Evolutionary conservation across 1,140 invertebrate species (phyloP), one percentile per base, ranked within the genome.

Genomic region (Pemphigus obesinymphae): DNA sequence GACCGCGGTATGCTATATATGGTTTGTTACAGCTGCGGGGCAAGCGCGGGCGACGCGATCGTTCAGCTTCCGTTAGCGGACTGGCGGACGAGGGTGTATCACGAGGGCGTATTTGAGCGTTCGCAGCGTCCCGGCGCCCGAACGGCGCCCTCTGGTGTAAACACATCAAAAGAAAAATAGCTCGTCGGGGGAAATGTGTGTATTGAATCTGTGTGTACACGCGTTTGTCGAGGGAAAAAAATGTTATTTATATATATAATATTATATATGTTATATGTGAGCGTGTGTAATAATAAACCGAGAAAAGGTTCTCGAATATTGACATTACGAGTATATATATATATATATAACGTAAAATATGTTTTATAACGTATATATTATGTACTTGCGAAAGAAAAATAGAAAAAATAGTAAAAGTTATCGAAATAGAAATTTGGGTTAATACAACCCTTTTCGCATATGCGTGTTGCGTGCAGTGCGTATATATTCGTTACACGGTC

Each of bases 51-150:
- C 76, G 55, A 43, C 34, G 31, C 50, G 55, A 80, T 80, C 76
- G 76, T 80, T 80, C 76, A 80, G 76, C 76, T 80, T 63, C 76
- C 53, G n/a, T 45, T 29, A 26, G 76, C 55, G 37, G 55, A 80
- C 76, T 80, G 26, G 45, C 76, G 73, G 53, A 26, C n/a, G 31
- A 43, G 76, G 37, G 43, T 50, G 43, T 15, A 80, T 80, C 76
- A 63, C 76, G 76, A 80, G 76, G 76, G 76, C 76, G 76, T 80
- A 78, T 53, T 40, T 82, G 23, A 61, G 45, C 76, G 31, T 70
- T 68, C 55, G 34, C 82, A 82, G 66, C 80, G 78, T 82, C 70
- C 81, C 76, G 50, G 61, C 31, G 55, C 82, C 75, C 82, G 37
- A 20, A 50, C 48, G 37, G 43, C 82, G 61, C 58, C 37, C 82